Conservation (phyloP, 2,113 vertebrate species). For the Heterotis niloticus region DNA sequence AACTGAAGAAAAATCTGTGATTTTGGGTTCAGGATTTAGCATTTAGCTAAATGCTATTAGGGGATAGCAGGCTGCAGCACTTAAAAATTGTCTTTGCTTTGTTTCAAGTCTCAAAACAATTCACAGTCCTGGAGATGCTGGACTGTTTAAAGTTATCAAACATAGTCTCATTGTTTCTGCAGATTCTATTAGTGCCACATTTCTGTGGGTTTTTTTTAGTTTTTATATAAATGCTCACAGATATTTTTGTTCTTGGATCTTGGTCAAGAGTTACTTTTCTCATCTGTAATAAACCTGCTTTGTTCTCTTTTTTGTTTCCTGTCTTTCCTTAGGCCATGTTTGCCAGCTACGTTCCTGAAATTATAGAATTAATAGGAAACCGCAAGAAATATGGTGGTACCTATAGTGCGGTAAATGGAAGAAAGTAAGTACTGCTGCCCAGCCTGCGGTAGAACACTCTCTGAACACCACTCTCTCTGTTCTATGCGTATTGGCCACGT, state of each 20-base stretch:
- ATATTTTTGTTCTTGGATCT: constrained; percentile 34
- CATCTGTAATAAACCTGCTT: constrained; percentile 77
- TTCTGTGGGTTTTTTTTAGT: constrained; percentile 19
- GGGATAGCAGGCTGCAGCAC: no score
- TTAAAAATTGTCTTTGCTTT: no score
- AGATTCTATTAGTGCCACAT: constrained; percentile 29
- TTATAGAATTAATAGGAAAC: constrained; percentile 90
- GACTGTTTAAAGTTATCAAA: no score
- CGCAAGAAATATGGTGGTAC: constrained; percentile 90
- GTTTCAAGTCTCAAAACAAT: no score
- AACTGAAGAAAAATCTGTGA: no score
- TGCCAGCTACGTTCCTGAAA: constrained; percentile 90
- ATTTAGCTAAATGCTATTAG: no score
- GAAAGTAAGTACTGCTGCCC: constrained; percentile 98
- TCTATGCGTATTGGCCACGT: constrained; percentile 99
- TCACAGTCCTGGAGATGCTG: no score
- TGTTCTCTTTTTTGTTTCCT: constrained; percentile 98
- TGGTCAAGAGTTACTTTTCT: constrained; percentile 58
- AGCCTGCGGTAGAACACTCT: constrained; percentile 76
- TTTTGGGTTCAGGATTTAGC: no score
- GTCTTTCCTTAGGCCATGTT: constrained; percentile 99
- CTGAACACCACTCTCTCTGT: constrained; percentile 97
- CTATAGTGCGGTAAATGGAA: constrained; percentile 88
- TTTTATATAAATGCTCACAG: no score
- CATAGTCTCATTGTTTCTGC: not conserved